Conservation (phyloP, 2,797 vertebrate genomes). For the Pempheris klunzingeri region DNA sequence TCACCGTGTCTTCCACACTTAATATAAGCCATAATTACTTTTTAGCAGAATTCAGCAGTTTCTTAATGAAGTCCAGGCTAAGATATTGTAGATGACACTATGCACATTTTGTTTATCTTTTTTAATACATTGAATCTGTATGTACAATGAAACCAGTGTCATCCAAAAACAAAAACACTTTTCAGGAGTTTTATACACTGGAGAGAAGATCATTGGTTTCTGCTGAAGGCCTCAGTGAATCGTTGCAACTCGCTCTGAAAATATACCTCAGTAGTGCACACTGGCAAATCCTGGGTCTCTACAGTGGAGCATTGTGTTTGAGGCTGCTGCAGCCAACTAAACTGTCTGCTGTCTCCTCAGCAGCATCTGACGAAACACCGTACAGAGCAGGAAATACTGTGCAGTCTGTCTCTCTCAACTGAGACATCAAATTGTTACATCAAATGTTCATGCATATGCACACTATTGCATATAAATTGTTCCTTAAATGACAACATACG, state of each 20-base stretch:
- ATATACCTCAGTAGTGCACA: conserved; percentile 80
- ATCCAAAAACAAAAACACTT: conserved; percentile 55
- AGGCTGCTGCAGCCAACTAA: conserved; percentile 51
- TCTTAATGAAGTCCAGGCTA: conserved; percentile 29
- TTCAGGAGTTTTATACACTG: conserved; percentile 67
- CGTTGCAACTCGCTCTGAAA: conserved; percentile 54
- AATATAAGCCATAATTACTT: conserved; percentile 49
- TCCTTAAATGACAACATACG: conserved; percentile 16
- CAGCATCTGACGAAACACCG: conserved; percentile 54
- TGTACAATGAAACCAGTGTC: conserved; percentile 56
- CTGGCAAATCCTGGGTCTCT: conserved; percentile 63
- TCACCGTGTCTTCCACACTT: conserved; percentile 48
- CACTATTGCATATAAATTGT: not conserved
- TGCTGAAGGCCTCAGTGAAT: conserved; percentile 56
- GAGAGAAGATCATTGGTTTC: conserved; percentile 54
- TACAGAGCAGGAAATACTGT: conserved; percentile 30
- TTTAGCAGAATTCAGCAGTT: conserved; percentile 34
- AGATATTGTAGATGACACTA: conserved; percentile 30
- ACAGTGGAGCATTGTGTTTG: conserved; percentile 60
- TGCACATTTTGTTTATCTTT: conserved; percentile 34
- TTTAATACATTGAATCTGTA: conserved; percentile 36
- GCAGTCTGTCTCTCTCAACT: conserved; percentile 34
- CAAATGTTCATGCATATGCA: conserved; percentile 3
- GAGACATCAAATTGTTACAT: conserved; percentile 35
- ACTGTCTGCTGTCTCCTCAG: conserved; percentile 46